phyloP scores from a whole-genome alignment of 2,797 vertebrate species.

The Anguilla anguilla region DNA sequence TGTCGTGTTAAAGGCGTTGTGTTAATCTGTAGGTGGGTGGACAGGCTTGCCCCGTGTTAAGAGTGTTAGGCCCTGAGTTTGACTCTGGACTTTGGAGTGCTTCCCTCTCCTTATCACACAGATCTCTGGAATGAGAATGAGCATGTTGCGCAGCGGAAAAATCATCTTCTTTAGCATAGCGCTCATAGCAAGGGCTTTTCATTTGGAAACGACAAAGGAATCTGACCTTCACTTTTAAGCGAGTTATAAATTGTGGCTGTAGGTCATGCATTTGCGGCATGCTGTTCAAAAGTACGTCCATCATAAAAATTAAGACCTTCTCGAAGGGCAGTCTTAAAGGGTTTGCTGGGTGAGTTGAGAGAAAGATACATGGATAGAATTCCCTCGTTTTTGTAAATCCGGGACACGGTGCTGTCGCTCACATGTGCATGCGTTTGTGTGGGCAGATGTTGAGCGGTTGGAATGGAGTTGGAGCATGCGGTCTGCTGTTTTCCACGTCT shows the following conservation, averaged over 20 bases:
- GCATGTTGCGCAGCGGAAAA: neutral
- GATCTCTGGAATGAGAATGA: neutral
- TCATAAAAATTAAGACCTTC: neutral
- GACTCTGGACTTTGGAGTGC: neutral
- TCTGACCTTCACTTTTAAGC: neutral
- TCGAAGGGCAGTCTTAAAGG: no score
- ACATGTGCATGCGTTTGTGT: constrained; percentile 29
- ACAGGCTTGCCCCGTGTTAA: neutral
- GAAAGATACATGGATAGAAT: neutral
- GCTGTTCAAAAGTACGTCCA: neutral
- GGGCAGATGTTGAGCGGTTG: constrained; percentile 37
- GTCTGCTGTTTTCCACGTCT: neutral
- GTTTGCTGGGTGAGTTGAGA: neutral
- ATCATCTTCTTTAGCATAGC: neutral
- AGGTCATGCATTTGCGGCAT: neutral
- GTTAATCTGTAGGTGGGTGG: neutral
- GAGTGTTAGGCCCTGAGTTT: neutral
- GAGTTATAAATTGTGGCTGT: neutral
- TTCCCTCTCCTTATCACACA: neutral
- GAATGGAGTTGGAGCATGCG: neutral
- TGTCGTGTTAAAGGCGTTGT: neutral
- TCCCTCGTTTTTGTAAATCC: neutral
- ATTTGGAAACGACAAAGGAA: neutral
- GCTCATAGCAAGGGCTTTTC: neutral
- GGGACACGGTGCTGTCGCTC: neutral